phyloP scores from a whole-genome alignment of 2,888 invertebrate species.

The Cecidostiba fungosa region DNA sequence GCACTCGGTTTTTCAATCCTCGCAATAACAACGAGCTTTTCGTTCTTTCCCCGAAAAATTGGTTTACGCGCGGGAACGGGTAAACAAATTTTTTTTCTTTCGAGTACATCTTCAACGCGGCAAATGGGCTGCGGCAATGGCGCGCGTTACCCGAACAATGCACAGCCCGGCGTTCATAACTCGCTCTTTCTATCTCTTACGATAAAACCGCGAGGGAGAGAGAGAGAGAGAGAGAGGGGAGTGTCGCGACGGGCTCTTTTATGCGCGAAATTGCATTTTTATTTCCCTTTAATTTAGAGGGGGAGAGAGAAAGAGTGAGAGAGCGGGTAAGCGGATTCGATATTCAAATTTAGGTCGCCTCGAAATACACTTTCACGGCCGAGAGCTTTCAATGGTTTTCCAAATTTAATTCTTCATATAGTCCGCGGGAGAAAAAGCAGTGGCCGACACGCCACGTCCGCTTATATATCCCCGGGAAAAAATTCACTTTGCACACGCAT shows the following conservation, averaged over 20 bases:
- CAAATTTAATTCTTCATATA: slow-evolving; percentile 32
- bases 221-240: neutral
- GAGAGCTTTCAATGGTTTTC: neutral
- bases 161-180: neutral
- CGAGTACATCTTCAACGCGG: neutral
- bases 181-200: neutral
- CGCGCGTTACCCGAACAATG: neutral
- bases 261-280: slow-evolving; percentile 49
- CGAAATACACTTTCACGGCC: slow-evolving; percentile 35
- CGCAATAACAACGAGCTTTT: no score
- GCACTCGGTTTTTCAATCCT: neutral
- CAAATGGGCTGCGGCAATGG: neutral
- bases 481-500: slow-evolving; percentile 7
- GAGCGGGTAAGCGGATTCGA: slow-evolving; percentile 39
- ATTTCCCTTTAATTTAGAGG: slow-evolving; percentile 51
- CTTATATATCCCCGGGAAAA: neutral
- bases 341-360: slow-evolving; percentile 51
- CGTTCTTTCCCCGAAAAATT: neutral
- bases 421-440: slow-evolving; percentile 1
- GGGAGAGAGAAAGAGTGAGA: neutral
- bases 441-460: no score
- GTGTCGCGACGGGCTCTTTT: slow-evolving; percentile 21
- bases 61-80: neutral
- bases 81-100: neutral
- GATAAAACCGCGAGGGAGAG: neutral